A percentile compares a stretch with the other conserved stretches of the same genome.
phyloP scores from a whole-genome alignment of 2,113 vertebrate species.

The Brienomyrus brachyistius region DNA sequence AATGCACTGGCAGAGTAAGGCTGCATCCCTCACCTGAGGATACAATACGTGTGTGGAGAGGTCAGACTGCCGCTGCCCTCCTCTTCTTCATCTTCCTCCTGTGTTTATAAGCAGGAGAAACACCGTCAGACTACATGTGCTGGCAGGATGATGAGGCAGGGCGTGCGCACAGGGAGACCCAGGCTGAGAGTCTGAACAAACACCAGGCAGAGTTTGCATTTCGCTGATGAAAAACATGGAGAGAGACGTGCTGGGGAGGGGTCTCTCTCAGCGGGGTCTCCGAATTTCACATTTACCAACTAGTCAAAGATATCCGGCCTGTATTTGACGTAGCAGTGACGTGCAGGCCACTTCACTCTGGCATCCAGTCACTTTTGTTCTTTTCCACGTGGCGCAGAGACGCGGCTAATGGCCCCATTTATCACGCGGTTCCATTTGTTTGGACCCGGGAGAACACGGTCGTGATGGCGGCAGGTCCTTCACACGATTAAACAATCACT shows the following conservation, averaged over 20 bases:
- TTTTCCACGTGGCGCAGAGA: neutral
- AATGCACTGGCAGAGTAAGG: neutral
- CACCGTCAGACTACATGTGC: neutral
- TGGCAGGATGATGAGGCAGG: neutral
- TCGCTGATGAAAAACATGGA: neutral
- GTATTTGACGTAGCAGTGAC: neutral
- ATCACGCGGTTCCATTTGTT: neutral
- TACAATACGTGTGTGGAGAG: neutral
- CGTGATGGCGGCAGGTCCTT: neutral
- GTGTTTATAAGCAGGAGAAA: neutral
- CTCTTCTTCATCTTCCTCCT: neutral
- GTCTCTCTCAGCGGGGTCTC: neutral
- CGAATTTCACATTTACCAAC: neutral
- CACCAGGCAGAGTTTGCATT: neutral
- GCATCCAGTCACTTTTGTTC: neutral
- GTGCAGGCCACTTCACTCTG: neutral
- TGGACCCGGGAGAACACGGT: neutral
- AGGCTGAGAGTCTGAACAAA: neutral
- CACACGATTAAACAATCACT: neutral
- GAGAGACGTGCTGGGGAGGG: neutral
- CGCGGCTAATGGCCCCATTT: neutral
- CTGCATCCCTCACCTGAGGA: neutral
- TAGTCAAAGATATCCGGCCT: neutral
- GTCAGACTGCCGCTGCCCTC: neutral
- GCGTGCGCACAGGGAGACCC: neutral